These are phyloP conservation scores for Lanius collurio DNA, from an alignment of 2,113 vertebrate genomes.

Conservation along the genomic window DNA sequence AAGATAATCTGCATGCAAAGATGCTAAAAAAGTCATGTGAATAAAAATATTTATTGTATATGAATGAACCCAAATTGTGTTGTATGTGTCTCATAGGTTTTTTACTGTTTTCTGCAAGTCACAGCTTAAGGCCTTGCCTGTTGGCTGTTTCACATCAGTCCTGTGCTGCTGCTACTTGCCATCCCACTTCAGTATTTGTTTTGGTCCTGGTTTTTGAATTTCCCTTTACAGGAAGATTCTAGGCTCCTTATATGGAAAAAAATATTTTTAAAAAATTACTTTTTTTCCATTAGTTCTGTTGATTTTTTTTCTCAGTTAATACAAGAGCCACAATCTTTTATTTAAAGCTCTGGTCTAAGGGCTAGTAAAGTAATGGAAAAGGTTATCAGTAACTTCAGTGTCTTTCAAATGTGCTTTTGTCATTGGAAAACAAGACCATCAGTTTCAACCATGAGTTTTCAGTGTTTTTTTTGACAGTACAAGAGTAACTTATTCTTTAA, in stretches of 20 bases:
- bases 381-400: not conserved
- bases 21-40: not conserved
- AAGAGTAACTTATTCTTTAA: not conserved
- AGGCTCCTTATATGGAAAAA: constrained; percentile 34
- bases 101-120: not conserved
- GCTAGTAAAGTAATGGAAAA: not conserved
- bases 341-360: not conserved
- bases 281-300: not conserved
- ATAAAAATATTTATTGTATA: not conserved
- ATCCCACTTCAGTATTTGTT: constrained; percentile 43
- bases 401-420: not conserved
- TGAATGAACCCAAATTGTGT: not conserved
- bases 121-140: not conserved
- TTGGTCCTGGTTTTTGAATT: constrained; percentile 59
- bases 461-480: not conserved
- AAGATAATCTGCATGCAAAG: not conserved
- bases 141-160: constrained; percentile 6
- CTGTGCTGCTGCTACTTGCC: constrained; percentile 24
- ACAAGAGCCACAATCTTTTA: not conserved
- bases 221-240: constrained; percentile 39
- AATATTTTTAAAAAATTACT: not conserved
- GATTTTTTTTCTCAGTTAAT: not conserved
- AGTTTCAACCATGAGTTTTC: not conserved
- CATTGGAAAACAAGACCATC: not conserved
- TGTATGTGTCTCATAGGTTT: not conserved